Evolutionary conservation across 2,113 vertebrate genomes (phyloP), one percentile per base, ranked within the genome.

Genomic region (Macquaria ambigua): DNA sequence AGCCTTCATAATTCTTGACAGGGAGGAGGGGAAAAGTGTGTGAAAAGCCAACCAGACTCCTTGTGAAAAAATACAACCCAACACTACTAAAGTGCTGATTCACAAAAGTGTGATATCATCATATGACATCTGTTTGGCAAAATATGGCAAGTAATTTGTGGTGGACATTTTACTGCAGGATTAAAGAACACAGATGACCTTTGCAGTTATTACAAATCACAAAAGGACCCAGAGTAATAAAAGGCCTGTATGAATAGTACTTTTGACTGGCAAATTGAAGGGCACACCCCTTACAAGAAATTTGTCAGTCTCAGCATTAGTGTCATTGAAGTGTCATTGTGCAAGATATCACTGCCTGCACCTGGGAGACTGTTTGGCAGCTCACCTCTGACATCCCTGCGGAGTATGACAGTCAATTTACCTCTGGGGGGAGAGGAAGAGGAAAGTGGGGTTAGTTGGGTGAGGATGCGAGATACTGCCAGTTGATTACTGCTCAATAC

Each of bases 191-290:
- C 23, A 72, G 46, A 28, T 7, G 7, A 74, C 66, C 67, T 80
- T 48, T 87, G 67, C 12, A 25, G 72, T 79, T 85, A 73, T 71
- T 75, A 73, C 39, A 79, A 84, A 55, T 82, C 77, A 72, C 70
- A 76, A 46, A 37, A 71, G 74, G 59, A 62, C 14, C 23, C 34
- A 0, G 10, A 61, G 75, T 68, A 74, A 82, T 64, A 63, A 72
- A 81, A 87, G 74, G 39, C 48, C n/a, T 63, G 21, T 7, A 50
- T 81, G 66, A 83, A 83, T 52, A 41, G 41, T 43, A 73, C 71
- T 73, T 81, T 31, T 83, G 70, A 80, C 37, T 50, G 41, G 61
- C 69, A 62, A 85, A 82, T 82, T 67, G 81, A 82, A 90, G 82
- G 82, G 43, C 48, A 48, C 1, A 41, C 2, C 28, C 48, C n/a